Evolutionary conservation across 2,797 vertebrate genomes (phyloP), one percentile per base, ranked within the genome.

Genomic region (Danio albolineatus): DNA sequence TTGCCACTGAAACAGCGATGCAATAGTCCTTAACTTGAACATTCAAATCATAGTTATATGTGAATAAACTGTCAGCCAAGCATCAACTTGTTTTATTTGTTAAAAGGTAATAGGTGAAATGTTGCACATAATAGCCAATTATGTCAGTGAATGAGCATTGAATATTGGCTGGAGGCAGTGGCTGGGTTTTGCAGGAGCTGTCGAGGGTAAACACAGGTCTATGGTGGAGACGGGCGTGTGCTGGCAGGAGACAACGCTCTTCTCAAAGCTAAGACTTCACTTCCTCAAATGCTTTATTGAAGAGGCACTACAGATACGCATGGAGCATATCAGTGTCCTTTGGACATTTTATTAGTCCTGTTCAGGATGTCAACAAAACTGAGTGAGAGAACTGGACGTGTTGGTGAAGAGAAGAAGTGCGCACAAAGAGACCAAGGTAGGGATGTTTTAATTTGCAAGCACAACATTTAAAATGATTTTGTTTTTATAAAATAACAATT

Each of bases 211-310:
- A 41, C 36, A 36, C 60, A 65, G 17, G 9, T 73, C 39, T 44
- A 46, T 3, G 43, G 28, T 74, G 16, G 16, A 62, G 28, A 12
- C 16, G 28, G 57, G 72, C 59, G 0, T 74, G 72, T 74, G 4
- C 72, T n/a, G 72, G 44, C 72, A 74, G 6, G 72, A 49, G 7
- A 6, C 38, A 43, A 74, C 44, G 1, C 72, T 61, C 65, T 38
- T n/a, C 53, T 44, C 13, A 73, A 41, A 71, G 7, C 2, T 0
- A 19, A 62, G 5, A 43, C 60, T 62, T 2, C 16, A 56, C 43
- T 57, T 73, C 41, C 10, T 16, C 6, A 48, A 38, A 57, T 44
- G 7, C 10, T 57, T 2, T n/a, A 17, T 21, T 53, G 16, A 17
- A 39, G 48, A 5, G n/a, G 44, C 17, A 46, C 6, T 65, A 7